Conservation (phyloP, 1,140 invertebrate genomes). For the Neoseiulus cucumeris region DNA sequence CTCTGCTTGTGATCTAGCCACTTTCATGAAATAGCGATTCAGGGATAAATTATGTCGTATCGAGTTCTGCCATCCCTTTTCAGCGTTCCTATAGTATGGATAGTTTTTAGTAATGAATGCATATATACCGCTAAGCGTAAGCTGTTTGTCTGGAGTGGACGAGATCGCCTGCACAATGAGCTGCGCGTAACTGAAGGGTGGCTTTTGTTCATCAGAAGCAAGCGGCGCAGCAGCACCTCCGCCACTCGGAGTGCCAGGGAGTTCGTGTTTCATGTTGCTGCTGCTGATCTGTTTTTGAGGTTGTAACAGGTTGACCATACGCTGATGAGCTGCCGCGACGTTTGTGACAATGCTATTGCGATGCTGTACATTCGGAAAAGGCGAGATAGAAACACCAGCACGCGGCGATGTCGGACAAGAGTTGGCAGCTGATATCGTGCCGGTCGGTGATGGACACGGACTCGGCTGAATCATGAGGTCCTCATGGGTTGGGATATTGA, state of each 20-base stretch:
- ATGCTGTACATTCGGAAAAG: background rate
- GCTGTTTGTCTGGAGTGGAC: slow-evolving; percentile 77
- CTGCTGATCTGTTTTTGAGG: background rate
- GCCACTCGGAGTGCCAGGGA: background rate
- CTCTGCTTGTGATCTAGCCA: slow-evolving; percentile 88
- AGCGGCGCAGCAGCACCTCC: slow-evolving; percentile 24
- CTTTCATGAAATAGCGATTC: slow-evolving; percentile 92
- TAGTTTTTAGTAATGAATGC: slow-evolving; percentile 97
- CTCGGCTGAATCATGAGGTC: background rate
- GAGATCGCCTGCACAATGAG: slow-evolving; percentile 93
- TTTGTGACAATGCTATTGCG: slow-evolving; percentile 5
- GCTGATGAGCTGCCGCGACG: background rate
- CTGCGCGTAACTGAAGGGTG: slow-evolving; percentile 94
- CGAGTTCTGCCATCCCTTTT: slow-evolving; percentile 98
- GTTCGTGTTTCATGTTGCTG: background rate
- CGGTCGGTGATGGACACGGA: slow-evolving; percentile 30
- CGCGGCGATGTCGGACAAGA: slow-evolving; percentile 30
- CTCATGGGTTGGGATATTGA: slow-evolving; percentile 4
- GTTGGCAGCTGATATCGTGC: slow-evolving; percentile 31
- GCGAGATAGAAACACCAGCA: slow-evolving; percentile 18
- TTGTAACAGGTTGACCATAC: background rate
- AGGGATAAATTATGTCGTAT: slow-evolving; percentile 94
- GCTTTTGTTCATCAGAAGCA: slow-evolving; percentile 49
- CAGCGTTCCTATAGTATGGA: slow-evolving; percentile 89
- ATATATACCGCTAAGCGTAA: slow-evolving; percentile 95